Conservation (phyloP, 2,888 invertebrate genomes). For the Anorthoa munda region DNA sequence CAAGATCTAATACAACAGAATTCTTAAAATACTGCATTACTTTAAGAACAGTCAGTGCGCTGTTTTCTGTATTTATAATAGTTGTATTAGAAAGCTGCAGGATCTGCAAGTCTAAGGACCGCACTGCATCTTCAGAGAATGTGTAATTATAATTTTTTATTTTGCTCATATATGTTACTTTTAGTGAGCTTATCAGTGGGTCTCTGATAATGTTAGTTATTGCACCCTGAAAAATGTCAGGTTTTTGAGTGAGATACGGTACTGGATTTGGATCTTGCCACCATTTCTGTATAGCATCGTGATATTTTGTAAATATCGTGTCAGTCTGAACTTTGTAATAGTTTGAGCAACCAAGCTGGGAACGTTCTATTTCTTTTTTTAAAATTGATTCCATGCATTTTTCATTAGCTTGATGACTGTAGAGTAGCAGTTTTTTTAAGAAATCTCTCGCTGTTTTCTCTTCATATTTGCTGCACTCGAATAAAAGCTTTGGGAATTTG, state of each 20-base stretch:
- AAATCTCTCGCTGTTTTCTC: not conserved
- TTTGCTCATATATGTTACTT: conserved; percentile 13
- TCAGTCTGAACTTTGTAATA: not conserved
- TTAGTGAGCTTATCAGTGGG: conserved; percentile 25
- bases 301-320: conserved; percentile 40
- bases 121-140: not conserved
- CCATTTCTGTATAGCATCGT: conserved; percentile 44
- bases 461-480: not conserved
- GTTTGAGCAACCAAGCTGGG: not conserved
- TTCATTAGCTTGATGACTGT: conserved; percentile 3
- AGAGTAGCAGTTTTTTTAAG: not conserved
- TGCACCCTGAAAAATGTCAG: not conserved
- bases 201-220: conserved; percentile 25
- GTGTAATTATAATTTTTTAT: conserved; percentile 4
- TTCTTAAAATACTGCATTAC: conserved; percentile 4
- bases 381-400: not conserved
- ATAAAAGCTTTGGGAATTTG: conserved; percentile 2
- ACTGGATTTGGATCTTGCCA: conserved; percentile 2
- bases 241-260: not conserved
- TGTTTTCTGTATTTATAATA: not conserved
- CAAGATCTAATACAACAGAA: not conserved
- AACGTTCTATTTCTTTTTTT: not conserved
- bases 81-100: not conserved
- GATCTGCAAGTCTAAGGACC: not conserved
- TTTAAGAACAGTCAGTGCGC: not conserved